Evolutionary conservation across 2,113 vertebrate species (phyloP), one percentile per base, ranked within the genome.

Genomic region (Catharus fuscescens): DNA sequence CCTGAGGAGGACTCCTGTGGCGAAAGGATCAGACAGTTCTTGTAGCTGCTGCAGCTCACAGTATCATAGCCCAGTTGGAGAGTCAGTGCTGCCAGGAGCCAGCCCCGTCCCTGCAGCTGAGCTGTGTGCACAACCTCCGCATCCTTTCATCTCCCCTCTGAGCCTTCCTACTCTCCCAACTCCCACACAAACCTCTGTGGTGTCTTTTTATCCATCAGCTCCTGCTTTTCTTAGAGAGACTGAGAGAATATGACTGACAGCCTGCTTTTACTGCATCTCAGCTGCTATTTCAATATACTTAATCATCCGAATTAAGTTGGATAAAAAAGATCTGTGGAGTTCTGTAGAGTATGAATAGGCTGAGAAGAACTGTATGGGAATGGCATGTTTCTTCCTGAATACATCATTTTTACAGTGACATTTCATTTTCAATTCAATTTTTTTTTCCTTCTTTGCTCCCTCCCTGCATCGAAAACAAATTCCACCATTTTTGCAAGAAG

Each of bases 251-350:
- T 21, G 47, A 86, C 36, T 31, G 52, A 40, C 86, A 77, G 70
- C 28, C 67, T 70, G 34, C 34, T 92, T 93, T 90, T 78, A 25
- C 44, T 86, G 15, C 32, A 62, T 87, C 16, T 90, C 52, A 47
- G 53, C 88, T 93, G 64, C n/a, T 87, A 91, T 53, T 90, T 67
- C 54, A 69, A 94, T 94, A 81, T 74, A 67, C 32, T 91, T 93
- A 60, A 84, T 78, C 70, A 91, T 89, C n/a, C 0, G 1, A 85
- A 44, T 80, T 83, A 92, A 93, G 88, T 9, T 90, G 31, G 95
- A 96, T 93, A 96, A 78, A 92, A 65, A 52, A 16, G 21, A 84
- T 29, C 52, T 72, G 32, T 8, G 32, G 31, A 81, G 11, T 69
- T 94, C 36, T 91, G 57, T 9, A 25, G 72, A 31, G 45, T 85